Evolutionary conservation across 2,888 invertebrate species (phyloP), one percentile per base, ranked within the genome.

Genomic region (Mimumesa dahlbomi): DNA sequence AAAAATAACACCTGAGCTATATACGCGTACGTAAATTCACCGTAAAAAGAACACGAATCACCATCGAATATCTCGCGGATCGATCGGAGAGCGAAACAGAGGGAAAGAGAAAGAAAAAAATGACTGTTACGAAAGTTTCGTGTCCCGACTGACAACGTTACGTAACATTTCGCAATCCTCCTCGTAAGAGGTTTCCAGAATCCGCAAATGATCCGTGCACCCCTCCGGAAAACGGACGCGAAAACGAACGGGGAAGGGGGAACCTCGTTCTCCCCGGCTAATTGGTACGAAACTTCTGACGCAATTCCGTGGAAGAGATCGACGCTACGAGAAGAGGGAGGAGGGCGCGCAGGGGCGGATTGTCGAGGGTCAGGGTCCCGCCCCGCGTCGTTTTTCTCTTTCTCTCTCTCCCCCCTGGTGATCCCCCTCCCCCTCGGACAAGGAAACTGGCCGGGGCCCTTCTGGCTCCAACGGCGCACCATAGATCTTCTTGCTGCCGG

Each of bases 291-390:
- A n/a, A 75, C 49, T 25, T 65, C 76, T 68, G 76, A 73, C 67
- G 76, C 64, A 66, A 79, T 69, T 57, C 48, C 48, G 14, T 25
- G 48, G 40, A 56, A 46, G 57, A 53, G 48, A 42, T 25, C 14
- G n/a, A 18, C 7, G 29, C 5, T 2, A 40, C 18, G 14, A 43
- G 45, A 13, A 40, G 53, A 45, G 18, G 49, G 13, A 43, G 59
- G 56, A 25, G 46, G 31, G 38, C 25, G 61, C 45, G 52, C 73
- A 78, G 79, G 75, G 79, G 66, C 63, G 77, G 71, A 59, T 80
- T 79, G 81, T 64, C 71, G 65, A 70, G 73, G 79, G 81, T 77
- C 77, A 78, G 69, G 79, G 76, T 78, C 70, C 57, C 75, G 76
- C 73, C 76, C 79, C 21, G 45, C 68, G 69, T 63, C 57, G 29